Conservation (phyloP, 1,140 invertebrate species). For the Drosophila tsacasi region DNA sequence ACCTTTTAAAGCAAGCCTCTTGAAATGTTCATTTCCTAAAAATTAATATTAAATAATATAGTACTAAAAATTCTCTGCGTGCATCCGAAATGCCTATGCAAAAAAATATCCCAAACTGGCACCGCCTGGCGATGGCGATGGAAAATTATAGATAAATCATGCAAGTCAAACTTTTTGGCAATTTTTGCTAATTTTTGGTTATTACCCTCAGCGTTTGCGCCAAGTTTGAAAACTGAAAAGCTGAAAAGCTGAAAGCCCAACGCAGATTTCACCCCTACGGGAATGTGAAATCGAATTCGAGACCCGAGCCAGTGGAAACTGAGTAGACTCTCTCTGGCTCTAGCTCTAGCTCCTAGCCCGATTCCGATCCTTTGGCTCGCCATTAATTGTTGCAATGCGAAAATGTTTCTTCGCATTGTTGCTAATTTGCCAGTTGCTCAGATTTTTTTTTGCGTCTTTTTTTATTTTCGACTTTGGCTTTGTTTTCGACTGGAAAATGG, state of each 20-base stretch:
- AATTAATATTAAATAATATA: not conserved
- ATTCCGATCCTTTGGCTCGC: constrained; percentile 46
- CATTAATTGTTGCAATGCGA: constrained; percentile 80
- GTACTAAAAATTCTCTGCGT: constrained; percentile 1
- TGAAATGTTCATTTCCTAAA: not conserved
- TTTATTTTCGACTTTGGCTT: constrained; percentile 8
- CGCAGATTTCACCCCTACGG: constrained; percentile 82
- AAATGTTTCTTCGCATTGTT: constrained; percentile 70
- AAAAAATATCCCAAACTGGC: constrained; percentile 50
- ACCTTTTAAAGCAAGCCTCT: not conserved
- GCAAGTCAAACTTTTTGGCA: constrained; percentile 82
- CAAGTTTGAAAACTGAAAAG: constrained; percentile 29
- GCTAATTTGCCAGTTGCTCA: constrained; percentile 67
- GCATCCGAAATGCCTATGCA: constrained; percentile 7
- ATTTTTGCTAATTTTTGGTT: constrained; percentile 84
- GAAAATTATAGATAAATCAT: constrained; percentile 84
- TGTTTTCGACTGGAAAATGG: constrained; percentile 30
- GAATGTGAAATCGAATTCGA: constrained; percentile 81
- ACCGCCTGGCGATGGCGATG: constrained; percentile 67
- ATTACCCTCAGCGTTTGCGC: constrained; percentile 77
- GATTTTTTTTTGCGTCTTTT: constrained; percentile 19
- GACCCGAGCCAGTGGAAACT: constrained; percentile 17
- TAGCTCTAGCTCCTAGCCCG: constrained; percentile 13
- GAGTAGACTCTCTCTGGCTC: not conserved
- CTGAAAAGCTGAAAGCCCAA: constrained; percentile 51